Evolutionary conservation across 2,888 invertebrate species (phyloP).

Genomic region (Melieria crassipennis): DNA sequence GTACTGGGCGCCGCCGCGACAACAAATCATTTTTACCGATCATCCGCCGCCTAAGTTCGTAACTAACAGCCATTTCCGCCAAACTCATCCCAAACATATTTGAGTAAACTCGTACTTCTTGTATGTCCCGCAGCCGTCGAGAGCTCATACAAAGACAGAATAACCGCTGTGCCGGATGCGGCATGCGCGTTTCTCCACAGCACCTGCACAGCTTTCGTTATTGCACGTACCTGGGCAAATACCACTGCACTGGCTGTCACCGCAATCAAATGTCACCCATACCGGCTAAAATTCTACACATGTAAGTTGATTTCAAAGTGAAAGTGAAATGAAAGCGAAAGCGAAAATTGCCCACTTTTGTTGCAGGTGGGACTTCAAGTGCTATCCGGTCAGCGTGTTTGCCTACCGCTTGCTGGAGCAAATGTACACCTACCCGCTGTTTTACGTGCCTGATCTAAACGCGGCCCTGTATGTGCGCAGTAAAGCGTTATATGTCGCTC

Average conservation of each 20-base stretch:
- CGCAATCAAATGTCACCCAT: constrained; percentile 79
- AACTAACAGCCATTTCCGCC: background rate
- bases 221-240: constrained; percentile 85
- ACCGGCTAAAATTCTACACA: constrained; percentile 72
- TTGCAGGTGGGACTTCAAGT: constrained; percentile 67
- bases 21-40: constrained; percentile 83
- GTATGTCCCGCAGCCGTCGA: constrained; percentile 68
- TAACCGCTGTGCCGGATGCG: constrained; percentile 85
- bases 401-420: constrained; percentile 79
- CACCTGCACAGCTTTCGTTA: constrained; percentile 81
- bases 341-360: constrained; percentile 6
- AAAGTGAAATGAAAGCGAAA: background rate
- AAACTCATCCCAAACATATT: background rate
- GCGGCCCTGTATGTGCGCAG: constrained; percentile 73
- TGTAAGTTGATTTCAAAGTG: constrained; percentile 43
- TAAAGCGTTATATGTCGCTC: constrained; percentile 71
- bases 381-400: constrained; percentile 84
- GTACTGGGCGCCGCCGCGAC: constrained; percentile 86
- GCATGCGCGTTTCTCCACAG: constrained; percentile 78
- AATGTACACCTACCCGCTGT: constrained; percentile 81
- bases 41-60: constrained; percentile 75
- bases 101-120: constrained; percentile 14
- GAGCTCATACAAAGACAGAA: constrained; percentile 77
- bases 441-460: constrained; percentile 78
- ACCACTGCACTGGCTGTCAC: constrained; percentile 89